Conservation (phyloP, 2,797 vertebrate species). For the Paguma larvata region DNA sequence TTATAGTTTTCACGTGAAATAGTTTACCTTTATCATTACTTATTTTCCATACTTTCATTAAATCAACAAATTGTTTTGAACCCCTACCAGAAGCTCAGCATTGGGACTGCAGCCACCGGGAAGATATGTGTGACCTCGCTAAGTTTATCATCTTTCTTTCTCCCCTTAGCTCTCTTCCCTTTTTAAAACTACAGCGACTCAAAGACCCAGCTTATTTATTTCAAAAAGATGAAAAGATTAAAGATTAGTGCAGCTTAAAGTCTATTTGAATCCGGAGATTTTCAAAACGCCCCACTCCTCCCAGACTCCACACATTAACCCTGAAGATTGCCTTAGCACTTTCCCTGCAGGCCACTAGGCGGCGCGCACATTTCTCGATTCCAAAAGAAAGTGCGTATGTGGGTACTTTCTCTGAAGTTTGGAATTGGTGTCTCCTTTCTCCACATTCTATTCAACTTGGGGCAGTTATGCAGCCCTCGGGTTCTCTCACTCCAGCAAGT, state of each 20-base stretch:
- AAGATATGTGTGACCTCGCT: neutral
- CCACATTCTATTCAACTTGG: neutral
- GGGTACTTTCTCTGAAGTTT: constrained; percentile 20
- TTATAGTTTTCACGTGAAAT: neutral
- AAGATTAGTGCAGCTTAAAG: neutral
- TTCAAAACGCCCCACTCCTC: neutral
- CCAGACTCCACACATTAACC: neutral
- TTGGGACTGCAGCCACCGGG: neutral
- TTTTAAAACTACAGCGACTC: neutral
- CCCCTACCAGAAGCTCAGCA: neutral
- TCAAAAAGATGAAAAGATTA: neutral
- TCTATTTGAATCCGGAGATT: neutral
- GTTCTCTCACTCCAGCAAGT: constrained; percentile 1
- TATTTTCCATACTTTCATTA: neutral
- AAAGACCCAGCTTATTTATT: neutral
- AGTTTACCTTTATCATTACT: neutral
- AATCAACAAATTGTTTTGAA: neutral
- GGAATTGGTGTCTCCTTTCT: neutral
- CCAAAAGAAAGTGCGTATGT: neutral
- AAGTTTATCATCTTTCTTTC: neutral
- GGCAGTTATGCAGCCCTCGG: neutral
- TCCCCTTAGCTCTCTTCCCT: neutral
- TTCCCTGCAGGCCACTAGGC: constrained; percentile 73
- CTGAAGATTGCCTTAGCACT: constrained; percentile 13
- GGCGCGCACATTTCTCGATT: constrained; percentile 75